Percentiles rank a stretch among this genome's conserved stretches.
Conservation (phyloP, 2,797 vertebrate species). For the Tragelaphus eurycerus region DNA sequence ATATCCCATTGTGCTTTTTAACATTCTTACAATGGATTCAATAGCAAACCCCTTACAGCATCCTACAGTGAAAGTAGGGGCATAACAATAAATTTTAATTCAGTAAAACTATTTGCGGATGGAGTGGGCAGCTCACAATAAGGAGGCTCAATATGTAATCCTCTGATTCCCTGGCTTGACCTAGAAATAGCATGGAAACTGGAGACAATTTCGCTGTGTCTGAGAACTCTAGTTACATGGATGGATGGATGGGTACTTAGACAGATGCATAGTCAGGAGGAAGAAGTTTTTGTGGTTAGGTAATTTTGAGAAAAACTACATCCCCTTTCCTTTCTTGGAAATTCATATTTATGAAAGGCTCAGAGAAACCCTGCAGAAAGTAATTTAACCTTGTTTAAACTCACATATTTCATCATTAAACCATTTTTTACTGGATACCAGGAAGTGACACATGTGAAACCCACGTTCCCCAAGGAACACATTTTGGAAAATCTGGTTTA, state of each 20-base stretch:
- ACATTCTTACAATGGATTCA: not conserved
- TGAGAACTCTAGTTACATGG: not conserved
- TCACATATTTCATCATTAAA: not conserved
- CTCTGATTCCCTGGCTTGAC: not conserved
- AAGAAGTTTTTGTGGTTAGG: not conserved
- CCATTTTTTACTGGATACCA: not conserved
- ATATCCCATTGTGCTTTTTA: not conserved
- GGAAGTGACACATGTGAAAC: slow-evolving; percentile 21
- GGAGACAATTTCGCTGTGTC: not conserved
- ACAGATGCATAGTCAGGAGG: not conserved
- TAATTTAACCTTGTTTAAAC: not conserved
- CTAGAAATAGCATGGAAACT: not conserved
- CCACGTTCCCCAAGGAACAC: not conserved
- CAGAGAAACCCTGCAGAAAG: not conserved
- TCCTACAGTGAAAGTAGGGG: too few relatives aligned
- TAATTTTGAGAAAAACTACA: not conserved
- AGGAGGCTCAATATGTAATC: not conserved
- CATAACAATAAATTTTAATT: not conserved
- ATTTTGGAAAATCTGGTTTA: not conserved
- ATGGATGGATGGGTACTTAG: not conserved
- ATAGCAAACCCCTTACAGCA: not conserved
- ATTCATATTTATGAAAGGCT: not conserved
- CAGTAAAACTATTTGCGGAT: not conserved
- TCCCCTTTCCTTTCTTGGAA: slow-evolving; percentile 25
- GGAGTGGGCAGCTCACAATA: not conserved